Conservation (phyloP, 2,797 vertebrate genomes). For the Crypturellus tataupa region DNA sequence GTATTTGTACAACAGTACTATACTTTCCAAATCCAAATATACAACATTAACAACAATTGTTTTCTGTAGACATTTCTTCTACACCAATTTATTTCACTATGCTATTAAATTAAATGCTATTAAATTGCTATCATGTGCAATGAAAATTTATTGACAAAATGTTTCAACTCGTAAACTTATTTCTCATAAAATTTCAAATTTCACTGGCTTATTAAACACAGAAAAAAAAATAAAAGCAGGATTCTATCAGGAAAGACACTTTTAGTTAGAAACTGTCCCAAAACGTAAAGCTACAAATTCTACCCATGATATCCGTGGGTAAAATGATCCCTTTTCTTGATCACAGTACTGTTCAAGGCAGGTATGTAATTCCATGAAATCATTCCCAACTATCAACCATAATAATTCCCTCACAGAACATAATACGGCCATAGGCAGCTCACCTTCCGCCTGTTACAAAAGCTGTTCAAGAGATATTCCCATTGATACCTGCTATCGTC, state of each 20-base stretch:
- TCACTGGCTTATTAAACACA: not conserved
- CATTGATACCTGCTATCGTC: not conserved
- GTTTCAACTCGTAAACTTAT: not conserved
- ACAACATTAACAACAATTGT: not conserved
- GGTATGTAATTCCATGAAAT: not conserved
- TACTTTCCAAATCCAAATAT: not conserved
- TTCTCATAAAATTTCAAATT: not conserved
- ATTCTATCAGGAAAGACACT: not conserved
- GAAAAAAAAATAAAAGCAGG: not conserved
- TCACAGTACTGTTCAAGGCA: not conserved
- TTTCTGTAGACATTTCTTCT: not conserved
- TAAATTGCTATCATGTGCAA: not conserved
- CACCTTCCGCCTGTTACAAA: not conserved
- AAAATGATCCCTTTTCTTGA: not conserved
- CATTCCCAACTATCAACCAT: not conserved
- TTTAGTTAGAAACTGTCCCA: not conserved
- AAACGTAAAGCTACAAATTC: not conserved
- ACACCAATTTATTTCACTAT: not conserved
- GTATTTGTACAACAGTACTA: not conserved
- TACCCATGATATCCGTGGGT: not conserved
- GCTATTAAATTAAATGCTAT: not conserved
- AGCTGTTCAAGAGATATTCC: not conserved
- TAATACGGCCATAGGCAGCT: accelerated
- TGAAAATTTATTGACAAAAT: not conserved
- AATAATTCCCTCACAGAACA: not conserved